Evolutionary conservation across 2,797 vertebrate species (phyloP), one percentile per base, ranked within the genome.

Genomic region (Jordanella pulchra): DNA sequence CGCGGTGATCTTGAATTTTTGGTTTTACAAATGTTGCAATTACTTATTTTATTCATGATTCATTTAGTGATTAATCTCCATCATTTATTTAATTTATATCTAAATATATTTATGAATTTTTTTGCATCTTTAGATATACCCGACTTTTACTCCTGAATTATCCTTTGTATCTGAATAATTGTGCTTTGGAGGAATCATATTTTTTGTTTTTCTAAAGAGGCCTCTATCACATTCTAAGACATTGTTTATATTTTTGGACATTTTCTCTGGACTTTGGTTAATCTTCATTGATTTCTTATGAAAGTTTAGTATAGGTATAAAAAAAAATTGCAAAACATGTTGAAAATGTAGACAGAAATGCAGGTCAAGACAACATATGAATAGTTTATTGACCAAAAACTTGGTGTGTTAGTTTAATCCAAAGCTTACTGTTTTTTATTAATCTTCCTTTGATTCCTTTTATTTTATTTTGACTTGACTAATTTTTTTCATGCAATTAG

Each of bases 1-100:
- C 77, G 77, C 73, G 72, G 79, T 83, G 78, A 67, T 81, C 74
- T 83, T 54, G 61, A 80, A 78, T 87, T 91, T 84, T 90, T 15
- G 70, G 39, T 68, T 45, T 48, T 75, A 63, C 56, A 69, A 84
- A 86, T 78, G 72, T 77, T 85, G 65, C 69, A 72, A 82, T 81
- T 64, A 67, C 70, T 61, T 66, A 77, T 51, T 70, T 73, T 61
- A 78, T 69, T 51, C 35, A 44, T 71, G 5, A 78, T 84, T 84
- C 55, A 77, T 64, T 50, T 55, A 54, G 18, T 53, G 30, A 55
- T 39, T 61, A 9, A 39, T 23, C 9, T 60, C 44, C 4, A 3
- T 47, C 13, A 47, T 21, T 32, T 58, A 21, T 28, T 17, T 21
- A 9, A 66, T 32, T 14, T 23, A 21, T 50, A 58, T 17, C 2